Evolutionary conservation across 2,113 vertebrate genomes (phyloP), one percentile per base, ranked within the genome.

Genomic region (Helogale parvula): DNA sequence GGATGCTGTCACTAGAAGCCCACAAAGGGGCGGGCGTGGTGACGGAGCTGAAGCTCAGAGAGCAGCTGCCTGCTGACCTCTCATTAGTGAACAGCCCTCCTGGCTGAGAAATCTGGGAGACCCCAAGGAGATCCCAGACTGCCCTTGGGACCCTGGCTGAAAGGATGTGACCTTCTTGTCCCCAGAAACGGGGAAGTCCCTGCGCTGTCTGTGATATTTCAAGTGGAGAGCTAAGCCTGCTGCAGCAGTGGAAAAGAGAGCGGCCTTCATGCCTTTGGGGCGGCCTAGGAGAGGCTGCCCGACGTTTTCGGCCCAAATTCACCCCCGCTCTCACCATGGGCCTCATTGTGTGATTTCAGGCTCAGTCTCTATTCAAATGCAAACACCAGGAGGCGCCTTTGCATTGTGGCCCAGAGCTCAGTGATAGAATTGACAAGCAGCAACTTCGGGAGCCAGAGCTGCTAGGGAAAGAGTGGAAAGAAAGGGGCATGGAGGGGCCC

Each of bases 371-470:
- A 85, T 98, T 97, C 96, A 97, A 88, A 97, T 95, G 93, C 87
- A 95, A 97, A 97, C 98, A 97, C 97, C 95, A 98, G 98, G 96
- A 98, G 98, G 98, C 95, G 96, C 98, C 90, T 97, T 95, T 97
- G 97, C 96, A n/a, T 97, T 97, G 94, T 94, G 52, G 88, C 89
- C 89, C 15, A 45, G 81, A 4, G 16, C 54, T 6, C 41, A 7
- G 83, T 27, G 45, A 74, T 1, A 38, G 25, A 79, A 92, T 35
- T 94, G 94, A 93, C 88, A 47, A 16, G 95, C 72, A 16, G 60
- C 68, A 54, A 54, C 31, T 57, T 45, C 47, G 7, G 16, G 35
- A 52, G 69, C 15, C 1, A 0, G 52, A 9, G 35, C 38, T 19
- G n/a, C 57, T 0, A 1, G 31, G 68, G 63, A 72, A 7, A 21